Percentiles rank a stretch among this genome's conserved stretches.
These are phyloP conservation scores for Tenodera sinensis DNA, from an alignment of 2,888 invertebrate species.

Conservation along the genomic window DNA sequence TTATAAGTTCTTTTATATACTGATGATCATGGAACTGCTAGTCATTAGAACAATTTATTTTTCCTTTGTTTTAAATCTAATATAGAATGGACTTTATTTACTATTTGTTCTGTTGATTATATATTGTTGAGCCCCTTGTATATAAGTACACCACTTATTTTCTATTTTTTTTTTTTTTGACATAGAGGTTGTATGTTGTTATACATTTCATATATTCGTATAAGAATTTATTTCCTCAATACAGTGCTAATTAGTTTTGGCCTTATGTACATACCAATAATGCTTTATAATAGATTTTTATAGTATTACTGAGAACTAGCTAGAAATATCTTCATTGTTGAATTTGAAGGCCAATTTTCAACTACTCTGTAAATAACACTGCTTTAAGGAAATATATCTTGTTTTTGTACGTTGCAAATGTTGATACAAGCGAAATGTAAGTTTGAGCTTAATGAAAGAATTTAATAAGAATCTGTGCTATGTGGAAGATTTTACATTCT, in stretches of 20 bases:
- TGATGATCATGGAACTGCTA: neutral
- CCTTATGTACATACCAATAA: neutral
- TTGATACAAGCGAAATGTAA: neutral
- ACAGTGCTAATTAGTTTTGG: neutral
- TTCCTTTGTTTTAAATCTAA: neutral
- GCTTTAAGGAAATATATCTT: neutral
- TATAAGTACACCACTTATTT: too few relatives aligned
- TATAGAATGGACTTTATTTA: neutral
- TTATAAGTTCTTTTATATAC: neutral
- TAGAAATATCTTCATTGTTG: neutral
- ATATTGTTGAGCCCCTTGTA: neutral
- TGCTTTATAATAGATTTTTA: neutral
- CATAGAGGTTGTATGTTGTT: neutral
- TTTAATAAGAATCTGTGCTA: neutral
- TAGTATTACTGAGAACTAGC: neutral
- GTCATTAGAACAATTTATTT: neutral
- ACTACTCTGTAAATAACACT: neutral
- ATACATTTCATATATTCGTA: neutral
- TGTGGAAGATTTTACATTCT: neutral
- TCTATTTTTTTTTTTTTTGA: too few relatives aligned
- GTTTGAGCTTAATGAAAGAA: neutral
- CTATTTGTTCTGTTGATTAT: neutral
- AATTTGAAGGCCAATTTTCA: neutral
- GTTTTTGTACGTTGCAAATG: neutral
- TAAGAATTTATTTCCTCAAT: neutral